Base-by-base conservation (phyloP, 2,888 invertebrate species). In the Timema podura region DNA sequence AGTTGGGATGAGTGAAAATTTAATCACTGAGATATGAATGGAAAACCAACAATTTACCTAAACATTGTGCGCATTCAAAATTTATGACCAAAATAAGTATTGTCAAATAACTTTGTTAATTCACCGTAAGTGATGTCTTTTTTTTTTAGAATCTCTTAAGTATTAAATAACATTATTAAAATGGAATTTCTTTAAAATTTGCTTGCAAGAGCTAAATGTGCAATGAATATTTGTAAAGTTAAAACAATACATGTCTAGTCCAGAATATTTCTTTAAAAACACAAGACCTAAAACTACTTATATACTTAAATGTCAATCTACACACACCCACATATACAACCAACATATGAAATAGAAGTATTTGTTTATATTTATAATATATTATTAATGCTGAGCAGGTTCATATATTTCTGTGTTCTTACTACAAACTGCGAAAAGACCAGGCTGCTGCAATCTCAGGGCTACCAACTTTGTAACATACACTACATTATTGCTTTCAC, bases 311-410 rank as follows among this genome's bases (percentile, higher is more conserved):
- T 64, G 11, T 15, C 49, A 57, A 45, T 70, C 46, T 65, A 68
- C 70, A 73, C 68, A 73, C 72, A 72, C 64, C 71, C 70, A 72
- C 73, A 73, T 70, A 67, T 68, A 71, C 73, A 73, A 71, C 69
- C 70, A 67, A 70, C 72, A 70, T 70, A 72, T 72, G 71, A 73
- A 73, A 72, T 73, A 73, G 72, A 70, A 70, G 68, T 71, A 71
- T 73, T 64, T 70, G 67, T 73, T 68, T 54, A 69, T 70, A 70
- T 67, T 72, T 51, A 67, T 69, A 65, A 68, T 71, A 66, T 71
- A 69, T 70, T 68, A 71, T 73, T 44, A 72, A 73, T 74, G 73
- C 72, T 74, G 74, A 74, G 74, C 74, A 74, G 74, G 71, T 73
- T 73, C 67, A 54, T 69, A 68, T 68, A 54, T 73, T 70, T 71